Base-by-base conservation (phyloP, 2,888 invertebrate genomes). In the Tachina lurida region DNA sequence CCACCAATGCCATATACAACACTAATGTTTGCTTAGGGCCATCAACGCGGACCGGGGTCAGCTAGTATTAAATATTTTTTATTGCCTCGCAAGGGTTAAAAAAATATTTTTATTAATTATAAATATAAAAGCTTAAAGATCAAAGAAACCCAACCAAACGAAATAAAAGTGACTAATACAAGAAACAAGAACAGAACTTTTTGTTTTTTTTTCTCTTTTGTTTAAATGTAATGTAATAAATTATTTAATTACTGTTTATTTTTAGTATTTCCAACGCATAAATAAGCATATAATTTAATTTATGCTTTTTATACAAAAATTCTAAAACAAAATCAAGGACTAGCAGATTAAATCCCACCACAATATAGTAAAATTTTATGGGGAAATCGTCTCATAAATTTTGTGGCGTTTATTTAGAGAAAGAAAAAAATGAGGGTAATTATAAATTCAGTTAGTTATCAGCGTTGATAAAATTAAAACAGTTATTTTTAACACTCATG, bases 211-310 rank as follows among this genome's bases (percentile, higher is more conserved):
- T 13, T 22, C 3, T 22, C 3, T 22, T 22, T 22, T 22, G 41
- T 17, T 22, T 22, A 5, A 45, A 67, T 15, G 22, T 31, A 31
- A 63, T 58, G 47, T 56, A 54, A 75, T 79, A 75, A 79, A 78
- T 68, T 83, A 68, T 79, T 75, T 79, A 79, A 79, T 79, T 79
- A 70, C 47, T 54, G 43, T 73, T 76, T 71, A 47, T 56, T 68
- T 73, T 56, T 62, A 60, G 67, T 63, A 62, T 52, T 71, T 78
- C 45, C 52, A 67, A 58, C 41, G 67, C 52, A 60, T 47, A 68
- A 78, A 83, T 68, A 58, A 75, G 63, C 65, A 79, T 58, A 58
- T 70, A 84, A 75, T 78, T 56, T 79, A 70, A 58, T 63, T 65
- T 54, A 65, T 68, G 19, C 43, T 39, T 13, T 77, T 68, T 41